These are phyloP conservation scores for Malthinus seriepunctatus DNA, from an alignment of 2,888 invertebrate genomes.

Conservation along the genomic window DNA sequence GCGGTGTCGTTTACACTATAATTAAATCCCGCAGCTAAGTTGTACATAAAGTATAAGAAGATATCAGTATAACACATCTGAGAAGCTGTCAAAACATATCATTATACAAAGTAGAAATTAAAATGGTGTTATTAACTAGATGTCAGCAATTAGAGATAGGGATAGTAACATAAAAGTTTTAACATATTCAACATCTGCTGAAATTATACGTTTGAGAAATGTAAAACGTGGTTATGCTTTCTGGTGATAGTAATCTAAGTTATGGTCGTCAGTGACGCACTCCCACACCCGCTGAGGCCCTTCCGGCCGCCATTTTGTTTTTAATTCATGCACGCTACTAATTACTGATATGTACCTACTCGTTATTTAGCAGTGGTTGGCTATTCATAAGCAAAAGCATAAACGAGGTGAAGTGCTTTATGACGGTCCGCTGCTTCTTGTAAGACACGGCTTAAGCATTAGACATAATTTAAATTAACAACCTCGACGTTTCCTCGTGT, in stretches of 20 bases:
- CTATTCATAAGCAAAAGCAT: conserved; percentile 31
- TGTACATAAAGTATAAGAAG: conserved; percentile 17
- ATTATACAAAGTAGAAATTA: conserved; percentile 41
- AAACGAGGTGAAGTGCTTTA: conserved; percentile 31
- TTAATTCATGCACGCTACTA: conserved; percentile 47
- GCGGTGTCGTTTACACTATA: not conserved
- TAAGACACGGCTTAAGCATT: conserved; percentile 44
- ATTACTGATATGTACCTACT: conserved; percentile 40
- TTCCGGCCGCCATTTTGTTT: conserved; percentile 53
- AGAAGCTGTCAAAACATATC: conserved; percentile 48
- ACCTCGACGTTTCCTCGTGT: conserved; percentile 31
- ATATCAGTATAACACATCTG: conserved; percentile 32
- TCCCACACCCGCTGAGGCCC: conserved; percentile 53
- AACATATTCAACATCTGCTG: conserved; percentile 53
- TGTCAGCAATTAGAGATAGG: conserved; percentile 46
- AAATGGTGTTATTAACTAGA: conserved; percentile 50
- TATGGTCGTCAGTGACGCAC: conserved; percentile 53
- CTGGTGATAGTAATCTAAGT: conserved; percentile 52
- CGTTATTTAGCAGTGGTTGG: conserved; percentile 35
- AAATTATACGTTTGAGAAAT: conserved; percentile 52
- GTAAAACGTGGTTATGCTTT: conserved; percentile 50
- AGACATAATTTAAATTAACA: conserved; percentile 37
- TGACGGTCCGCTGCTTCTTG: conserved; percentile 37
- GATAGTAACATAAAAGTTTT: conserved; percentile 43
- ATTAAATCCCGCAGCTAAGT: conserved; percentile 4